Conservation (phyloP, 2,797 vertebrate genomes). For the Triplophysa bombifrons region DNA sequence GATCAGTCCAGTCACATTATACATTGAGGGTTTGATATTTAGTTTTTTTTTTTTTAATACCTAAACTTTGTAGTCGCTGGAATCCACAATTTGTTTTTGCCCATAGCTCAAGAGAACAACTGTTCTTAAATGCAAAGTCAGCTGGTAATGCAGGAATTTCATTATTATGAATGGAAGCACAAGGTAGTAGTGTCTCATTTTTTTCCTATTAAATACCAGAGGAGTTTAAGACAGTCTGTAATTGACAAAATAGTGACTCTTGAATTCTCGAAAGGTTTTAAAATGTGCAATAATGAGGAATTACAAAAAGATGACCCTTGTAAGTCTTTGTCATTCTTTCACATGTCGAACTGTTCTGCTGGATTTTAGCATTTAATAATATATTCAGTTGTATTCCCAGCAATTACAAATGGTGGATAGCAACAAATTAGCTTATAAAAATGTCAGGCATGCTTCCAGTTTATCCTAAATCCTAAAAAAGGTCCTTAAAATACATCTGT, state of each 20-base stretch:
- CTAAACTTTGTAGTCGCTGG: neutral
- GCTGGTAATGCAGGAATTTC: neutral
- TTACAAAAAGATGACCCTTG: neutral
- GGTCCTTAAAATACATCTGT: neutral
- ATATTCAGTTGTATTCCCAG: neutral
- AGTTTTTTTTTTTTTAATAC: neutral
- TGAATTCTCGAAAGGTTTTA: neutral
- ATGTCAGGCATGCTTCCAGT: neutral
- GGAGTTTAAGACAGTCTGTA: neutral
- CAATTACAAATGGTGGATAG: conserved; percentile 29
- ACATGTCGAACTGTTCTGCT: neutral
- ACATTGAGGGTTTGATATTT: conserved; percentile 13
- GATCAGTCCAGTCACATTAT: conserved; percentile 4
- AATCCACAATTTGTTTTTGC: conserved; percentile 40
- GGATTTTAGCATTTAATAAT: conserved; percentile 17
- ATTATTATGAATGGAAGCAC: no score
- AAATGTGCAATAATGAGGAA: neutral
- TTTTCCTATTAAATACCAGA: neutral
- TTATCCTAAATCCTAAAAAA: neutral
- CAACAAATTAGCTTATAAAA: neutral
- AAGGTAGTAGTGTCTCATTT: neutral
- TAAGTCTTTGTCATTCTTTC: neutral
- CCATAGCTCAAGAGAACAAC: neutral
- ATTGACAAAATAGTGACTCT: neutral
- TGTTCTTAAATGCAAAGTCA: conserved; percentile 12